These are phyloP conservation scores for Spilarctia lutea DNA, from an alignment of 2,888 invertebrate genomes.

Conservation along the genomic window DNA sequence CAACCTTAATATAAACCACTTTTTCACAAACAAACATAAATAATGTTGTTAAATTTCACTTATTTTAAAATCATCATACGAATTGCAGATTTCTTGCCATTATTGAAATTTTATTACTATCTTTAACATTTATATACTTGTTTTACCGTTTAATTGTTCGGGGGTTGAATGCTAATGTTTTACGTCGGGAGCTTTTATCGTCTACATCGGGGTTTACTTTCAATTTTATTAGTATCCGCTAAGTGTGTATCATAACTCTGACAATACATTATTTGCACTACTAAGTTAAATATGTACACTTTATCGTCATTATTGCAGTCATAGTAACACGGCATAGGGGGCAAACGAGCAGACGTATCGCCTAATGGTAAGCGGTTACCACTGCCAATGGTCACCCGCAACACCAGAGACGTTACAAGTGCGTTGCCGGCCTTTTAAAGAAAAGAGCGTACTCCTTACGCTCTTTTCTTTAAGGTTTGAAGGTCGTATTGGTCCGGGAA, in stretches of 20 bases:
- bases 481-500: too few species aligned
- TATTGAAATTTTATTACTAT: conserved; percentile 51
- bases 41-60: conserved; percentile 20
- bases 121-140: conserved; percentile 26
- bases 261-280: conserved; percentile 9
- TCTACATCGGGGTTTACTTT: conserved; percentile 3
- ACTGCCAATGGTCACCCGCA: too few species aligned
- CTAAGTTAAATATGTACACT: background rate
- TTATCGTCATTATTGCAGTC: background rate
- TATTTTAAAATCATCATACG: conserved; percentile 47
- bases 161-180: conserved; percentile 12
- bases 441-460: too few species aligned
- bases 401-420: too few species aligned
- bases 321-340: too few species aligned
- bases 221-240: conserved; percentile 12
- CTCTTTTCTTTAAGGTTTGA: too few species aligned
- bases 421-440: too few species aligned
- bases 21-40: conserved; percentile 27
- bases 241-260: conserved; percentile 4
- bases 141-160: conserved; percentile 27
- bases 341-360: too few species aligned
- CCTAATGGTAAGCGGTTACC: too few species aligned
- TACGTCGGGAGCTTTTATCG: background rate
- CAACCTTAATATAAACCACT: background rate
- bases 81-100: conserved; percentile 46